phyloP scores from a whole-genome alignment of 2,888 invertebrate genomes.

The Cynaeus angustus region DNA sequence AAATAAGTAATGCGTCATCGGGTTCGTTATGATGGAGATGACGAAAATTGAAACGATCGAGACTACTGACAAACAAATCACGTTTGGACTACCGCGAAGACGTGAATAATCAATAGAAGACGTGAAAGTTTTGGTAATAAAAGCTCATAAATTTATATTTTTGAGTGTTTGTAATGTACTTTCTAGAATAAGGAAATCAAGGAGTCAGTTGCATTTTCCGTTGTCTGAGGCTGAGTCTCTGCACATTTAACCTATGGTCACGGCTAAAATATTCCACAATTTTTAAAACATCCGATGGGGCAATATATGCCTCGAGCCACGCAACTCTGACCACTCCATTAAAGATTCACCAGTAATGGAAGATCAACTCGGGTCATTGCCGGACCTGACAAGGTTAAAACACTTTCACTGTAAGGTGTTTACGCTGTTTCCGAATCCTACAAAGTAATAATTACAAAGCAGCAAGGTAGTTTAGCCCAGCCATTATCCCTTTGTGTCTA shows the following conservation, averaged over 20 bases:
- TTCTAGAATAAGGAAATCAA: too few species aligned
- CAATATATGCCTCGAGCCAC: constrained; percentile 12
- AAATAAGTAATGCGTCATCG: constrained; percentile 11
- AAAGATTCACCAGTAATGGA: constrained; percentile 33
- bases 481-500: constrained; percentile 13
- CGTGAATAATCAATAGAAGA: constrained; percentile 12
- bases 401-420: constrained; percentile 41
- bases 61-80: constrained; percentile 18
- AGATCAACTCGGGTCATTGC: constrained; percentile 44
- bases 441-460: constrained; percentile 18
- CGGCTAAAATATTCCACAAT: not conserved
- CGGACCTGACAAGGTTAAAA: constrained; percentile 38
- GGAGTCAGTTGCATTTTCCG: too few species aligned
- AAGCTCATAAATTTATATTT: not conserved
- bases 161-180: not conserved
- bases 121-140: not conserved
- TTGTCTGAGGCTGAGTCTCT: too few species aligned
- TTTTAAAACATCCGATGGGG: constrained; percentile 20
- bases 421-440: constrained; percentile 38
- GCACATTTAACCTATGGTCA: not conserved
- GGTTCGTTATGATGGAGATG: constrained; percentile 2
- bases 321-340: constrained; percentile 36
- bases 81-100: constrained; percentile 15
- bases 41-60: constrained; percentile 17
- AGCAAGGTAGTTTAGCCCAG: constrained; percentile 1